These are phyloP conservation scores for Microtus ochrogaster DNA, from an alignment of 2,113 vertebrate genomes.

Conservation along the genomic window DNA sequence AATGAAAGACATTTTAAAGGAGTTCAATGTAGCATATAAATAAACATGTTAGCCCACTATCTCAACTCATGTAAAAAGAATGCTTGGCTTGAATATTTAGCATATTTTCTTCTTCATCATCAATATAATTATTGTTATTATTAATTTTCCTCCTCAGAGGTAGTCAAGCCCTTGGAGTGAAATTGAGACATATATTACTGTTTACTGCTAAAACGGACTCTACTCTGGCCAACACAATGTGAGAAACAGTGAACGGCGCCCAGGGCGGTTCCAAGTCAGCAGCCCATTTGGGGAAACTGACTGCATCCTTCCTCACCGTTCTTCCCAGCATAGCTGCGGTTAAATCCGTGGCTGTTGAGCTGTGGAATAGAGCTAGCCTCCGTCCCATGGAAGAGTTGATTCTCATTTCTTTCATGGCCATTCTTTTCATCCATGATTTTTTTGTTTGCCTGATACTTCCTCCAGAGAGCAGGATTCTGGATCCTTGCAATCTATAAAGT, in stretches of 20 bases:
- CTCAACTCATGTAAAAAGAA: not conserved
- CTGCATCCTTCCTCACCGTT: constrained; percentile 86
- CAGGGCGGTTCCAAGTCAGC: not conserved
- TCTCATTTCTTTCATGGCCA: constrained; percentile 87
- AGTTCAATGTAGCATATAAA: not conserved
- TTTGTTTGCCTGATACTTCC: constrained; percentile 91
- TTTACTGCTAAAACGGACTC: not conserved
- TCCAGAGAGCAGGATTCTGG: constrained; percentile 91
- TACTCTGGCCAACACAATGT: too few species aligned
- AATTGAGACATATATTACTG: not conserved
- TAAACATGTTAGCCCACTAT: not conserved
- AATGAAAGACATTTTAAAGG: constrained; percentile 39
- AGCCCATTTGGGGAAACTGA: not conserved
- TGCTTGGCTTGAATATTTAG: not conserved
- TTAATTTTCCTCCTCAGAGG: not conserved
- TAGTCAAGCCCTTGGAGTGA: not conserved
- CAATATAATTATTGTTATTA: not conserved
- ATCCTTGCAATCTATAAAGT: constrained; percentile 91
- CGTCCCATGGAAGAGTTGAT: constrained; percentile 92
- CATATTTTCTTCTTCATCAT: not conserved
- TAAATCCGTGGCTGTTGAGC: constrained; percentile 91
- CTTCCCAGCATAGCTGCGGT: constrained; percentile 92
- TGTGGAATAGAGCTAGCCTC: constrained; percentile 60
- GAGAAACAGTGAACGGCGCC: not conserved
- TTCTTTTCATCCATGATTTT: constrained; percentile 90